A percentile compares a stretch with the other conserved stretches of the same genome.
Conservation (phyloP, 2,797 vertebrate species). For the Eupleurogrammus muticus region DNA sequence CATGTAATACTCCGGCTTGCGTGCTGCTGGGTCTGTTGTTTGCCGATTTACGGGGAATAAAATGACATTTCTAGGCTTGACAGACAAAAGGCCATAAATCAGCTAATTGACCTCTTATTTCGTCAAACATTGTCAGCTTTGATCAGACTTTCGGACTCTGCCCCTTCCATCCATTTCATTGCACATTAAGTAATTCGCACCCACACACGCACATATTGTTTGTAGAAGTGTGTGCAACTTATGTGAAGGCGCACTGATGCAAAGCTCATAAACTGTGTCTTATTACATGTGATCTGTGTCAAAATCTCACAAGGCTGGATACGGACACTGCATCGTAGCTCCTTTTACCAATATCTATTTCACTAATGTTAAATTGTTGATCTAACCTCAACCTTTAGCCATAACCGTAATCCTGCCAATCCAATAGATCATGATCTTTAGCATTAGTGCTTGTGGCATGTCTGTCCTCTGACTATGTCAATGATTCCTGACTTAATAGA, state of each 20-base stretch:
- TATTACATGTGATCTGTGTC: conserved; percentile 11
- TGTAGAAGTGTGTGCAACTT: background rate
- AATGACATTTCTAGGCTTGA: conserved; percentile 18
- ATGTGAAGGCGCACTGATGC: background rate
- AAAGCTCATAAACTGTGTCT: conserved; percentile 33
- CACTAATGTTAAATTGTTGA: conserved; percentile 26
- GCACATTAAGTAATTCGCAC: background rate
- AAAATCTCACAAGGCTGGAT: no score
- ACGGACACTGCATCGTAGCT: conserved; percentile 20
- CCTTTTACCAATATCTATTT: conserved; percentile 28
- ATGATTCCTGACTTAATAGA: conserved; percentile 68
- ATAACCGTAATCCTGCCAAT: conserved; percentile 50
- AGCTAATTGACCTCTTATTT: conserved; percentile 28
- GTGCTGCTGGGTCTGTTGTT: conserved; percentile 25
- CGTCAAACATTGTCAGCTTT: conserved; percentile 7
- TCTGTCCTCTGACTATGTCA: conserved; percentile 57
- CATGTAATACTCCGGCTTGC: conserved; percentile 12
- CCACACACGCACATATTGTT: background rate
- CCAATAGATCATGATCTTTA: conserved; percentile 54
- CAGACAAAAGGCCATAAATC: conserved; percentile 24
- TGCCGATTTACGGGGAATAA: conserved; percentile 16
- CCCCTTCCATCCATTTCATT: background rate
- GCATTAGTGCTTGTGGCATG: conserved; percentile 63
- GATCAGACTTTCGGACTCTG: conserved; percentile 20
- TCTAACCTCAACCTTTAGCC: conserved; percentile 45